Percentiles rank a stretch among this genome's conserved stretches.
These are phyloP conservation scores for Hormaphis cornu DNA, from an alignment of 1,140 invertebrate genomes.

Conservation along the genomic window DNA sequence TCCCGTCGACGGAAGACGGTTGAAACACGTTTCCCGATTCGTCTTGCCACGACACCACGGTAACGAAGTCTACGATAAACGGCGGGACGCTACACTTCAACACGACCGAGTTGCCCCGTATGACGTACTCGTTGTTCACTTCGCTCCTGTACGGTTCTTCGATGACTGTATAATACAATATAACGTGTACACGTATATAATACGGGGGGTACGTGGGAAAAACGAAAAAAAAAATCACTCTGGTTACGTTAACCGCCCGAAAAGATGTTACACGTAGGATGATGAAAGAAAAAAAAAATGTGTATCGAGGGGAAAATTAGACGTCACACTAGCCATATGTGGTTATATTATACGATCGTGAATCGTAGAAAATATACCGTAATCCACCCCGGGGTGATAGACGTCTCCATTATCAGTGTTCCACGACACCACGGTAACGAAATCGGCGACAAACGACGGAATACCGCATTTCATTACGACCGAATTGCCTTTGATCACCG, in stretches of 20 bases:
- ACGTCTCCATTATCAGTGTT: slow-evolving; percentile 62
- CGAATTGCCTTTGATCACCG: slow-evolving; percentile 83
- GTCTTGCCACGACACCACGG: slow-evolving; percentile 71
- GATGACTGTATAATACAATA: slow-evolving; percentile 54
- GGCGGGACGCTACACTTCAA: slow-evolving; percentile 86
- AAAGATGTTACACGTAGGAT: too few relatives aligned
- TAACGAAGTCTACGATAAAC: slow-evolving; percentile 84
- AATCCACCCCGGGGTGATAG: slow-evolving; percentile 26
- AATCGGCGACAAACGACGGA: slow-evolving; percentile 84
- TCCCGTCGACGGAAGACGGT: not conserved
- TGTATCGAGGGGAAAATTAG: too few relatives aligned
- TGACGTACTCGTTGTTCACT: slow-evolving; percentile 88
- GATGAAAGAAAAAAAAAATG: too few relatives aligned
- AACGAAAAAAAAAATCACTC: too few relatives aligned
- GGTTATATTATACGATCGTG: not conserved
- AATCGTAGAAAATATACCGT: slow-evolving; percentile 6
- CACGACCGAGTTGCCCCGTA: slow-evolving; percentile 84
- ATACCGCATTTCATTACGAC: slow-evolving; percentile 86
- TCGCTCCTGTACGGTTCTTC: slow-evolving; percentile 80
- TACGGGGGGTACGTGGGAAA: too few relatives aligned
- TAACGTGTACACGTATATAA: too few relatives aligned
- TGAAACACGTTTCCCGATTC: slow-evolving; percentile 13
- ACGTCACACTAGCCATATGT: too few relatives aligned
- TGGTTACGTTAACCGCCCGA: too few relatives aligned
- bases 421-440: slow-evolving; percentile 78